Evolutionary conservation across 2,888 invertebrate genomes (phyloP).

Genomic region (Cephus runcator): DNA sequence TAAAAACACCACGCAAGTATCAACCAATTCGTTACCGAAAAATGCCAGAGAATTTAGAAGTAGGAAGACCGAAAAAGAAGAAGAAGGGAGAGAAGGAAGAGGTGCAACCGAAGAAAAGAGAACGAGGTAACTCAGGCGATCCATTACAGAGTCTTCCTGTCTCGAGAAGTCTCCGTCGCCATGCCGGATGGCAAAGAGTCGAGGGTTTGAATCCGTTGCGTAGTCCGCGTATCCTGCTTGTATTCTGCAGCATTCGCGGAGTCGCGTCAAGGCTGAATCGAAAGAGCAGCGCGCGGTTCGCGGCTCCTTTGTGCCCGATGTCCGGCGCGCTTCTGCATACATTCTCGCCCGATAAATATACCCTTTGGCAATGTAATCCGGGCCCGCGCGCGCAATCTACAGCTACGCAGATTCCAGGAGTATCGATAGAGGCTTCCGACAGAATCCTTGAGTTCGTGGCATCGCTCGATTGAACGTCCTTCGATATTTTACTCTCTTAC

Average conservation of each 20-base stretch:
- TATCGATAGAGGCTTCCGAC: slow-evolving; percentile 63
- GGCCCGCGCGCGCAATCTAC: slow-evolving; percentile 39
- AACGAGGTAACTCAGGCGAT: slow-evolving; percentile 46
- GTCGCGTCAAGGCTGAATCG: slow-evolving; percentile 62
- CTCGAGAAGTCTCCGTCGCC: slow-evolving; percentile 5
- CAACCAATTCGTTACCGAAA: background rate
- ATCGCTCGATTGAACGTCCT: background rate
- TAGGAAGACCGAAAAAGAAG: slow-evolving; percentile 22
- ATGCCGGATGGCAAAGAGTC: slow-evolving; percentile 1
- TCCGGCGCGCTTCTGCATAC: slow-evolving; percentile 63
- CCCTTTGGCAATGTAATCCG: slow-evolving; percentile 65
- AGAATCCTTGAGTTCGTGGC: background rate
- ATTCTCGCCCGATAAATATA: slow-evolving; percentile 66
- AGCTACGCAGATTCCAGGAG: slow-evolving; percentile 51
- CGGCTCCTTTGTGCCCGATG: slow-evolving; percentile 63
- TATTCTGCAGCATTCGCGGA: slow-evolving; percentile 29
- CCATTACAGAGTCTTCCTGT: slow-evolving; percentile 35
- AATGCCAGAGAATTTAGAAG: background rate
- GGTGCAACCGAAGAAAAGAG: slow-evolving; percentile 21
- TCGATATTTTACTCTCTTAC: background rate
- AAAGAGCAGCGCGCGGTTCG: slow-evolving; percentile 39
- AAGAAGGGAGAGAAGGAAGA: background rate
- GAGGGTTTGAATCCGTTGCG: slow-evolving; percentile 23
- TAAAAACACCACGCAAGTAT: background rate
- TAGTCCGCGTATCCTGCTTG: slow-evolving; percentile 16